These are phyloP conservation scores for Rhegmatorhina hoffmannsi DNA, from an alignment of 2,113 vertebrate genomes.

Conservation along the genomic window DNA sequence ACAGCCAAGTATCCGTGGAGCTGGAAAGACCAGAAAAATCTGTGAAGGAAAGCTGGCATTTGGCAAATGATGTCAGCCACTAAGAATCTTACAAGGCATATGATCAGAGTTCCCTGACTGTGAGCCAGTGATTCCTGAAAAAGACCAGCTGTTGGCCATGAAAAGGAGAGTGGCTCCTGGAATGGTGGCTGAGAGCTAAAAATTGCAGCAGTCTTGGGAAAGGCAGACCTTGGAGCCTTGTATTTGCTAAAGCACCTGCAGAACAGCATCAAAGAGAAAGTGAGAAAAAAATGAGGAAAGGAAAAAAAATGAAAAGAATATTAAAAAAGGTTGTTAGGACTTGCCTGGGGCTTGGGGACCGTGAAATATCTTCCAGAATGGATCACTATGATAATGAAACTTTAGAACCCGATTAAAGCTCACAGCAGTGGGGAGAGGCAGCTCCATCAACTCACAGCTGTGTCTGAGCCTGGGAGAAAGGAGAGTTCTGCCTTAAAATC, in stretches of 20 bases:
- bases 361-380: constrained; percentile 65
- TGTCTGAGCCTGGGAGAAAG: constrained; percentile 25
- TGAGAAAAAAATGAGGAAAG: neutral
- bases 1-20: neutral
- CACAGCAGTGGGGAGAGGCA: constrained; percentile 42
- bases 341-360: constrained; percentile 40
- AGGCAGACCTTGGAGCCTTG: constrained; percentile 4
- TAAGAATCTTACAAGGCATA: constrained; percentile 47
- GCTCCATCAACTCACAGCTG: constrained; percentile 66
- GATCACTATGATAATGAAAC: constrained; percentile 66
- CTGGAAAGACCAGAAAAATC: constrained; percentile 17
- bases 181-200: constrained; percentile 48
- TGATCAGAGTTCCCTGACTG: constrained; percentile 50
- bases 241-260: constrained; percentile 55
- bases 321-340: constrained; percentile 44
- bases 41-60: constrained; percentile 39
- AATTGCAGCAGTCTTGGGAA: neutral
- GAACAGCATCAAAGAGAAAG: constrained; percentile 43
- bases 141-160: constrained; percentile 59
- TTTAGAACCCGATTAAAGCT: constrained; percentile 66
- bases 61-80: constrained; percentile 53
- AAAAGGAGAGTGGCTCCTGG: constrained; percentile 45
- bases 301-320: neutral
- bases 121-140: constrained; percentile 40
- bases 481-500: constrained; percentile 65